Evolutionary conservation across 2,888 invertebrate species (phyloP).

Genomic region (Oxyscelio sp.): DNA sequence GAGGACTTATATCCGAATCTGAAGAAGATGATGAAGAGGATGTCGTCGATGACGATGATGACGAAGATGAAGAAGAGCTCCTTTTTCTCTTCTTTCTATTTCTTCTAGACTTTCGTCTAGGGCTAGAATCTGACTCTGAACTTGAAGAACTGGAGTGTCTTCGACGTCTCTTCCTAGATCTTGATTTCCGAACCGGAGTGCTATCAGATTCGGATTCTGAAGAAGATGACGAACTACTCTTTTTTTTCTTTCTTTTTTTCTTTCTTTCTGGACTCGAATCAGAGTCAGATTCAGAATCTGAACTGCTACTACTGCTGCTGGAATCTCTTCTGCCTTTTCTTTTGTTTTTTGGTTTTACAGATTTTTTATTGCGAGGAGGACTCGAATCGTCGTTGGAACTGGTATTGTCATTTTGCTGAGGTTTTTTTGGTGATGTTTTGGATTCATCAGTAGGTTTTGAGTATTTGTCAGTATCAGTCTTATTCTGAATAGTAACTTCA

Average conservation of each 20-base stretch:
- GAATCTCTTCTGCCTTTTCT: conserved; percentile 64
- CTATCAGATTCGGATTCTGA: conserved; percentile 61
- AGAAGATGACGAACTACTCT: conserved; percentile 37
- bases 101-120: conserved; percentile 72
- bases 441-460: neutral
- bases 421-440: neutral
- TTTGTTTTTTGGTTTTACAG: conserved; percentile 21
- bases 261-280: conserved; percentile 83
- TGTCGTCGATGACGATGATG: conserved; percentile 34
- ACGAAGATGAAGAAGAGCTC: conserved; percentile 16
- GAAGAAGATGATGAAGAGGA: conserved; percentile 81
- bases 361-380: conserved; percentile 48
- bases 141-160: conserved; percentile 79
- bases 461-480: neutral
- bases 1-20: conserved; percentile 77
- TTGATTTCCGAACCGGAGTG: conserved; percentile 38
- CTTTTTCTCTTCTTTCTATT: conserved; percentile 8
- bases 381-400: conserved; percentile 75
- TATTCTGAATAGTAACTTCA: conserved; percentile 70
- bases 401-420: conserved; percentile 25
- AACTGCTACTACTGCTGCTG: conserved; percentile 53
- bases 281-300: conserved; percentile 67
- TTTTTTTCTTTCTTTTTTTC: conserved; percentile 77
- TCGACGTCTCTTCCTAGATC: conserved; percentile 49
- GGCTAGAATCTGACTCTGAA: conserved; percentile 84